phyloP scores from a whole-genome alignment of 2,797 vertebrate species.

The Pipistrellus pygmaeus region DNA sequence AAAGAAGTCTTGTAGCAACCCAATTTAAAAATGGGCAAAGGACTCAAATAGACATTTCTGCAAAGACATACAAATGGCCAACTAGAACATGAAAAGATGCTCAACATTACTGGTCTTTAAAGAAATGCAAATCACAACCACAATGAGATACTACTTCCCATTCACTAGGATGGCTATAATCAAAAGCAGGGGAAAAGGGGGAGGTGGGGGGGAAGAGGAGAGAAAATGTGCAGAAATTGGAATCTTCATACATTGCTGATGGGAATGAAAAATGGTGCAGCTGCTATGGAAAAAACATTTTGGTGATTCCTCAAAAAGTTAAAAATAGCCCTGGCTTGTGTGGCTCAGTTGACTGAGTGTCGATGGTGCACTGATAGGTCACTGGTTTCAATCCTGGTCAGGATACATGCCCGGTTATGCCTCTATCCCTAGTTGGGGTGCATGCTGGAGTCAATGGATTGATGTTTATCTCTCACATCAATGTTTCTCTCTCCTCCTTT shows the following conservation, averaged over 20 bases:
- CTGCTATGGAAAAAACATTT: conserved; percentile 31
- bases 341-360: background rate
- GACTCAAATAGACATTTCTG: background rate
- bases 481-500: background rate
- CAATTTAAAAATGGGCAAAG: conserved; percentile 19
- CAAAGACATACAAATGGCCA: background rate
- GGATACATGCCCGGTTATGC: background rate
- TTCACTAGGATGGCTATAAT: background rate
- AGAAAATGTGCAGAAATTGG: background rate
- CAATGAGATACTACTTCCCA: background rate
- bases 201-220: too few relatives aligned
- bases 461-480: background rate
- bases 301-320: conserved; percentile 16
- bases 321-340: background rate
- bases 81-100: background rate
- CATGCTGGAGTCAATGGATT: background rate
- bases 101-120: background rate
- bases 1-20: conserved; percentile 5
- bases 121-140: background rate
- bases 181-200: background rate
- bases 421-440: background rate
- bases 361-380: background rate
- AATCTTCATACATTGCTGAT: background rate
- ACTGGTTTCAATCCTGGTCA: too few relatives aligned
- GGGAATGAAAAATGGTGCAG: background rate